Evolutionary conservation across 2,797 vertebrate species (phyloP).

Genomic region (Limosa lapponica): DNA sequence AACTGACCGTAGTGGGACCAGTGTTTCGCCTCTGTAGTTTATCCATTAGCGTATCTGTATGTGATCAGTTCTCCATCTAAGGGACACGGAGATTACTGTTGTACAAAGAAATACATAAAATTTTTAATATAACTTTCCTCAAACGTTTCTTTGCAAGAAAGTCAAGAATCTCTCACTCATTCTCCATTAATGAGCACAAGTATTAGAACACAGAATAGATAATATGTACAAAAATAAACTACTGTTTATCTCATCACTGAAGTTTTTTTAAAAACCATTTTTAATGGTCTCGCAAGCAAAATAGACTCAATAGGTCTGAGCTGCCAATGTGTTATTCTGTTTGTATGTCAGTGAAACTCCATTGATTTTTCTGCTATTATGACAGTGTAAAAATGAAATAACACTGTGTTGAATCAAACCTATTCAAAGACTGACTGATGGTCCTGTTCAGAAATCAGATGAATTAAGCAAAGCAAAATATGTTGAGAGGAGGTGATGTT

Average conservation of each 20-base stretch:
- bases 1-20: not conserved
- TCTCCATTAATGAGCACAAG: not conserved
- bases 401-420: slow-evolving; percentile 6
- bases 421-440: slow-evolving; percentile 22
- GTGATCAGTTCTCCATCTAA: not conserved
- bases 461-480: slow-evolving; percentile 44
- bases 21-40: not conserved
- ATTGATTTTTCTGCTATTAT: slow-evolving; percentile 49
- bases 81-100: not conserved
- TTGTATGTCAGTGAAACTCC: not conserved
- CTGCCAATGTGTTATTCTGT: not conserved
- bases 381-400: slow-evolving; percentile 34
- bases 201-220: not conserved
- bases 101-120: not conserved
- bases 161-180: not conserved
- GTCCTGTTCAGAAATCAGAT: slow-evolving; percentile 17
- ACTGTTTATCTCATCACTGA: not conserved
- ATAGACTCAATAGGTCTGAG: not conserved
- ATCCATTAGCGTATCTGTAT: not conserved
- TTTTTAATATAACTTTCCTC: not conserved
- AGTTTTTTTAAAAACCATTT: not conserved
- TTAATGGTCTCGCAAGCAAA: not conserved
- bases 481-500: slow-evolving; percentile 25
- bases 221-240: not conserved
- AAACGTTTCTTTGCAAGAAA: not conserved